These are phyloP conservation scores for Orchesella flavescens DNA, from an alignment of 2,888 invertebrate genomes.

Conservation along the genomic window DNA sequence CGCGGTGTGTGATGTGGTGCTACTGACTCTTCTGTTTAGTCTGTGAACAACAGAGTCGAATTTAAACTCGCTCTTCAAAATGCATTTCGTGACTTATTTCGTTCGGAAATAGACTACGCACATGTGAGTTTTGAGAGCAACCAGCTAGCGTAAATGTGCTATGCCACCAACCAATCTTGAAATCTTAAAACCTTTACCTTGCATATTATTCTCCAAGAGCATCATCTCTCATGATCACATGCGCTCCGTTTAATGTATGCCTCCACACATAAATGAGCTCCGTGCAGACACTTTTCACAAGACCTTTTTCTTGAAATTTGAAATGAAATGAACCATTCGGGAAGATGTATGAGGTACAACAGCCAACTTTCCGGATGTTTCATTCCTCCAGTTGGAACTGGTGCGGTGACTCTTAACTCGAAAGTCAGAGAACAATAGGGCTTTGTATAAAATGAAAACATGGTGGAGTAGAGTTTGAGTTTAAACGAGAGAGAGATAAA, in stretches of 20 bases:
- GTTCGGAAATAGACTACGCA: background rate
- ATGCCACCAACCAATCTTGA: background rate
- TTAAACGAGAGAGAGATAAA: no score
- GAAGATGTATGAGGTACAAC: constrained; percentile 55
- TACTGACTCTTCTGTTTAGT: no score
- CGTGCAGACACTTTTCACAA: constrained; percentile 25
- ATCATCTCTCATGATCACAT: constrained; percentile 51
- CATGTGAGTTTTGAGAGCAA: constrained; percentile 11
- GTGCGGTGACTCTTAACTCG: constrained; percentile 11
- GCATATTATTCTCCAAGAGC: background rate
- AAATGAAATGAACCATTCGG: constrained; percentile 62
- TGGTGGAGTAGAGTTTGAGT: no score
- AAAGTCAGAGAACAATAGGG: constrained; percentile 43
- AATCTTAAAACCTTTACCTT: constrained; percentile 19
- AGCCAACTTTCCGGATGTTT: constrained; percentile 54
- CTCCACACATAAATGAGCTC: constrained; percentile 58
- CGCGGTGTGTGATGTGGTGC: no score
- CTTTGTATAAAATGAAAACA: background rate
- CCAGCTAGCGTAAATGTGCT: constrained; percentile 5
- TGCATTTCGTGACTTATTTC: no score
- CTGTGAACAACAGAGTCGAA: no score
- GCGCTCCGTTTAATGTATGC: constrained; percentile 50
- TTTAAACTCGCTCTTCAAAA: no score
- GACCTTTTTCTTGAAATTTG: constrained; percentile 56
- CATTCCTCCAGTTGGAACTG: constrained; percentile 37